Evolutionary conservation across 2,113 vertebrate genomes (phyloP).

Genomic region (Globicephala melas): DNA sequence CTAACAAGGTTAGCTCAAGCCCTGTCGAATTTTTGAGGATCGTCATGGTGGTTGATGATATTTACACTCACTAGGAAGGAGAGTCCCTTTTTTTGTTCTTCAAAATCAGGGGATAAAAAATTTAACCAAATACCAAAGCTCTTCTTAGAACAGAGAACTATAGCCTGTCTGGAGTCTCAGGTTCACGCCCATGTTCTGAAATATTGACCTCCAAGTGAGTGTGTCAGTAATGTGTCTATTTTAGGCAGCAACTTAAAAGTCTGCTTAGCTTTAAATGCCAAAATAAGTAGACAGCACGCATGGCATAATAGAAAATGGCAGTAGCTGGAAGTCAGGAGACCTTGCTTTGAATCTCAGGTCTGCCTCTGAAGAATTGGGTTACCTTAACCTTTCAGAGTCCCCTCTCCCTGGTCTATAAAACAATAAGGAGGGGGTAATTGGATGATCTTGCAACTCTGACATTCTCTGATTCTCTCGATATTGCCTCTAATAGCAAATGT

Average conservation of each 20-base stretch:
- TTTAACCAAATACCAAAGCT: conserved; percentile 20
- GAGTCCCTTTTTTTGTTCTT: background rate
- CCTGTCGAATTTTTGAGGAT: background rate
- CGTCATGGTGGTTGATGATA: background rate
- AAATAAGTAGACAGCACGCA: background rate
- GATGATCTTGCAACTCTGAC: background rate
- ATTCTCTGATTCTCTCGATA: background rate
- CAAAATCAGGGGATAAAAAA: background rate
- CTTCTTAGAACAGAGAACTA: background rate
- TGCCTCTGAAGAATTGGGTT: background rate
- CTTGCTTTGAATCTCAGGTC: background rate
- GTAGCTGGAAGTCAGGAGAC: background rate
- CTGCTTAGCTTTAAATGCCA: conserved; percentile 52
- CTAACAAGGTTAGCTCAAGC: background rate
- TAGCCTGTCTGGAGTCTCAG: background rate
- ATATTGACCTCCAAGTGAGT: background rate
- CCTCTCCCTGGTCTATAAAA: background rate
- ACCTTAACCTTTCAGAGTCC: background rate
- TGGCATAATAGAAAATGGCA: background rate
- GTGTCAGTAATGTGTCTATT: background rate
- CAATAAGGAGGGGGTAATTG: background rate
- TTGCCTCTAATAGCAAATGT: background rate
- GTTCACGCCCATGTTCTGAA: background rate
- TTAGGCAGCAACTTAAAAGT: background rate
- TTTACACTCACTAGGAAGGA: background rate